Base-by-base conservation (phyloP, 2,888 invertebrate species). In the Meta bourneti region DNA sequence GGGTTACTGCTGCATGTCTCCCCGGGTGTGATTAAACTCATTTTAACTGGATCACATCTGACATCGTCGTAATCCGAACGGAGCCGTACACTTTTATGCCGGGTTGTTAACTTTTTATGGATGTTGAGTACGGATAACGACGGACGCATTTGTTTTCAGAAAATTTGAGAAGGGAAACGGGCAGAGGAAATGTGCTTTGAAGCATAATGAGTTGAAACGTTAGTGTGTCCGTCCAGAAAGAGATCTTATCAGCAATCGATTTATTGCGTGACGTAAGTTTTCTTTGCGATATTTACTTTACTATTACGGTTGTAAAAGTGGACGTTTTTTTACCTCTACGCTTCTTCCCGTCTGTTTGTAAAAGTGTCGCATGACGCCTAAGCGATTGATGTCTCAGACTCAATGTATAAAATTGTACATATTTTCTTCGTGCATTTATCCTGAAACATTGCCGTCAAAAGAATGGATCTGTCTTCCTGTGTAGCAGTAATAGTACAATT, bases 181-280 rank as follows among this genome's bases (percentile, higher is more conserved):
- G 34, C 34, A 61, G 16, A 61, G 61, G 61, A 61, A 61, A 61
- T 61, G 61, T 61, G 61, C 61, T 61, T 16, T 9, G 61, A 61
- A 61, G 61, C 61, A 61, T 61, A 61, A 61, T 61, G 61, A 61
- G 61, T 61, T 61, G 61, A 61, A 61, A 61, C 61, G 61, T 9
- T 11, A 4, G 4, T 34, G 61, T 61, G 61, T 61, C 61, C 61
- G 61, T 61, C 61, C 34, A 82, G 54, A 84, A 54, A 54, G n/a
- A 84, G 84, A 84, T 84, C 54, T 74, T 75, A 84, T 74, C 84
- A n/a, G 54, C 74, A 61, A 84, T 84, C 84, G 84, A 75, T 84
- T 75, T 84, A 61, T 84, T 61, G 84, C 84, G 84, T 84, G 84
- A 75, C 72, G 19, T 72, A 16, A 9, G 75, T 75, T 71, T 74